Conservation (phyloP, 2,113 vertebrate genomes). For the Propithecus coquereli region DNA sequence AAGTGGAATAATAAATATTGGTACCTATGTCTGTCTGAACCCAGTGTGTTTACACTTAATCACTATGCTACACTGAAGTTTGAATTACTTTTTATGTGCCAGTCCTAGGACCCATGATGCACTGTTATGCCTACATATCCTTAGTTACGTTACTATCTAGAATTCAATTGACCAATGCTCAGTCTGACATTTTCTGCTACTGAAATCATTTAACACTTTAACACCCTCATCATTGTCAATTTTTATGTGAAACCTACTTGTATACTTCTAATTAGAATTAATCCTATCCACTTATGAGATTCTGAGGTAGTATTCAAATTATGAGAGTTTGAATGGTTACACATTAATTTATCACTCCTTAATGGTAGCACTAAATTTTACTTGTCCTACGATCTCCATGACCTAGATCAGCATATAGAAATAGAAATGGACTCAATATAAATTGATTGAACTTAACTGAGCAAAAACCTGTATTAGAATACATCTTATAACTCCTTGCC, state of each 20-base stretch:
- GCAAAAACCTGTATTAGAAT: neutral
- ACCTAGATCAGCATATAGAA: neutral
- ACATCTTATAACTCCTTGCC: neutral
- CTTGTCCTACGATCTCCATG: neutral
- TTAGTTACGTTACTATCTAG: neutral
- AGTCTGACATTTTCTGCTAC: neutral
- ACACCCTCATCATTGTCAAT: neutral
- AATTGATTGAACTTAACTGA: neutral
- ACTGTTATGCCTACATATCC: neutral
- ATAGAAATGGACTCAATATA: neutral
- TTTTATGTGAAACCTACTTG: neutral
- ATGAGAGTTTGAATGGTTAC: neutral
- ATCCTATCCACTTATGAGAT: neutral
- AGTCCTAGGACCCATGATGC: neutral
- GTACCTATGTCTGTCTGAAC: neutral
- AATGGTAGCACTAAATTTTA: neutral
- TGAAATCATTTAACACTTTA: neutral
- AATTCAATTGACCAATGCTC: neutral
- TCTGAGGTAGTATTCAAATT: neutral
- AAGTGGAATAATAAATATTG: neutral
- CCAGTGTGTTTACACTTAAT: neutral
- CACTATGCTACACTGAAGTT: neutral
- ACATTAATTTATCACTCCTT: neutral
- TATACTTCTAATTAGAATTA: constrained; percentile 14
- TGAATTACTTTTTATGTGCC: neutral